Percentiles rank a stretch among this genome's conserved stretches.
These are phyloP conservation scores for Drosophila putrida DNA, from an alignment of 2,888 invertebrate species.

Conservation along the genomic window DNA sequence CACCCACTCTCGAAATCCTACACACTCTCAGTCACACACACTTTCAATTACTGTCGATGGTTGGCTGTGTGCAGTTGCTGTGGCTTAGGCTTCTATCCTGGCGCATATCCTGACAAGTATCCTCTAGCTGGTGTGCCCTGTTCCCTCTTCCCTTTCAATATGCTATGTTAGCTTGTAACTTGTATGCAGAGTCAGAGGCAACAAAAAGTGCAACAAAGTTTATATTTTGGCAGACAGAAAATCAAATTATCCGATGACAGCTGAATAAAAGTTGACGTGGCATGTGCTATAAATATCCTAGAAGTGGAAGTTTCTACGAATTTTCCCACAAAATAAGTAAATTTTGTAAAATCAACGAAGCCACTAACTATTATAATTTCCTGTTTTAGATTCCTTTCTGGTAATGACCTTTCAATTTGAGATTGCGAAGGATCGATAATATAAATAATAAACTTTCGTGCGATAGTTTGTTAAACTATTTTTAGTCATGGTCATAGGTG, in stretches of 20 bases:
- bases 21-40: conserved; percentile 7
- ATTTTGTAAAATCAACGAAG: background rate
- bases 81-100: conserved; percentile 29
- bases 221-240: conserved; percentile 6
- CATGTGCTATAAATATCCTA: background rate
- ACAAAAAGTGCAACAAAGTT: conserved; percentile 12
- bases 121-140: background rate
- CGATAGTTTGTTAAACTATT: too few species aligned
- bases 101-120: conserved; percentile 6
- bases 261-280: background rate
- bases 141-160: background rate
- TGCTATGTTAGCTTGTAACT: conserved; percentile 2
- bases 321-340: background rate
- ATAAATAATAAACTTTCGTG: too few species aligned
- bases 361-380: background rate
- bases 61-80: conserved; percentile 36
- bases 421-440: background rate
- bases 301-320: background rate
- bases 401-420: background rate
- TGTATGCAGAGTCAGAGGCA: background rate
- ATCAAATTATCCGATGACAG: conserved; percentile 14
- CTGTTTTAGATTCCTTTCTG: background rate
- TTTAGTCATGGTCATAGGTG: too few species aligned
- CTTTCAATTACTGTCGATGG: conserved; percentile 19
- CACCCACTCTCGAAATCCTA: background rate